A percentile compares a stretch with the other conserved stretches of the same genome.
These are phyloP conservation scores for Acanthosepion pharaonis DNA, from an alignment of 2,888 invertebrate genomes.

Conservation along the genomic window DNA sequence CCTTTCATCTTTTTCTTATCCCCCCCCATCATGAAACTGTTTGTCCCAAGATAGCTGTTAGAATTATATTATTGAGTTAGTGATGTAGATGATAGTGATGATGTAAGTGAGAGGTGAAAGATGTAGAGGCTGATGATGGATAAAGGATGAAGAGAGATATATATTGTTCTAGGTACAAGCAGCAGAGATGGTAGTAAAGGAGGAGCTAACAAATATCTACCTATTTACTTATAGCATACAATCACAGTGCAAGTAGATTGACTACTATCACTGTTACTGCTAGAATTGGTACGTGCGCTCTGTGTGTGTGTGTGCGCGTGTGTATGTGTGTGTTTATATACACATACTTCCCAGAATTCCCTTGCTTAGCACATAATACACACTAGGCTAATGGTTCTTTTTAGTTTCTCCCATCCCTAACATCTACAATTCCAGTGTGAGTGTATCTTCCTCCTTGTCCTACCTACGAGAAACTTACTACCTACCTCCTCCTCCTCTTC, in stretches of 20 bases:
- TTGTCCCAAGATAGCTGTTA: constrained; percentile 12
- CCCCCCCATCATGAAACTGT: not conserved
- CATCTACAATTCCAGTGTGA: not conserved
- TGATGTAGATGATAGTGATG: not conserved
- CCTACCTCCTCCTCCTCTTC: not conserved
- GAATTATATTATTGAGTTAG: not conserved
- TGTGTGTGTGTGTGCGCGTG: not conserved
- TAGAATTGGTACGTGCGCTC: not conserved
- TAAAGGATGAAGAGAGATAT: not conserved
- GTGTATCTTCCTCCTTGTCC: constrained; percentile 39
- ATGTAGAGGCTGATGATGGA: not conserved
- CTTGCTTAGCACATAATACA: not conserved
- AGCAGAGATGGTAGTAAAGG: not conserved
- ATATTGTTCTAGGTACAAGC: not conserved
- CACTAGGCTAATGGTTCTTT: constrained; percentile 1
- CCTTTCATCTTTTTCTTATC: not conserved
- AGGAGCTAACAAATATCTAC: constrained; percentile 20
- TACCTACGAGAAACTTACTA: constrained; percentile 15
- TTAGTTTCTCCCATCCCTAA: not conserved
- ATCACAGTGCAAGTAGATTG: not conserved
- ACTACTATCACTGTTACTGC: not conserved
- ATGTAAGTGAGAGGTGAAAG: not conserved
- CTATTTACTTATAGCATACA: not conserved
- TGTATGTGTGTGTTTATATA: not conserved
- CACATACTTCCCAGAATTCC: not conserved